Conservation (phyloP, 2,113 vertebrate genomes). For the Turnix velox region DNA sequence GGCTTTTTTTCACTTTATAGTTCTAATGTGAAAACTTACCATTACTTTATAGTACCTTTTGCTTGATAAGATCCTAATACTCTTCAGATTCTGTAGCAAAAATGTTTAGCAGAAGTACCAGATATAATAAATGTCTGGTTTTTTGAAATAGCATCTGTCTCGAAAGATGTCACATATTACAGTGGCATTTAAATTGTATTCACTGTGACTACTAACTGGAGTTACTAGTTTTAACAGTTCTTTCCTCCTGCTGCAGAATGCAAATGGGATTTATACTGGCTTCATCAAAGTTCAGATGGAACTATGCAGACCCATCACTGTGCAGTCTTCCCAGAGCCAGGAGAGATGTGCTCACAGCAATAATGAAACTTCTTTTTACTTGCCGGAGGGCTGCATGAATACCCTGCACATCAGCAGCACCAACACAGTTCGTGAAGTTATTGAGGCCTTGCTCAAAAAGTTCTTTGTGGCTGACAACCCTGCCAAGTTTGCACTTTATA, state of each 20-base stretch:
- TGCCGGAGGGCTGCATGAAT: conserved; percentile 80
- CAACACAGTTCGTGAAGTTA: conserved; percentile 90
- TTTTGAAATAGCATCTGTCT: background rate
- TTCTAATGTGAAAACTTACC: background rate
- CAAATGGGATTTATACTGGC: conserved; percentile 86
- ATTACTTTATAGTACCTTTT: background rate
- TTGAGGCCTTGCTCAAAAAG: conserved; percentile 90
- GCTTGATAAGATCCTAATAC: background rate
- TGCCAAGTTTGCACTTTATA: conserved; percentile 94
- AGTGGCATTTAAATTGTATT: background rate
- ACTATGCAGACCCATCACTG: conserved; percentile 84
- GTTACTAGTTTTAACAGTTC: background rate
- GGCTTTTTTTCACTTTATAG: background rate
- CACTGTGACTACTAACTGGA: background rate
- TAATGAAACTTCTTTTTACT: conserved; percentile 80
- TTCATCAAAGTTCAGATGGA: conserved; percentile 98
- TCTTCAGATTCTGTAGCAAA: background rate
- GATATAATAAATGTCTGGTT: background rate
- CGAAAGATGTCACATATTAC: accelerated
- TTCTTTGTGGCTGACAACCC: conserved; percentile 93
- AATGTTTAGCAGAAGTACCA: background rate
- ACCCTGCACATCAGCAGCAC: conserved; percentile 94
- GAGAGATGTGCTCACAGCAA: conserved; percentile 39
- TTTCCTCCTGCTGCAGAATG: conserved; percentile 69
- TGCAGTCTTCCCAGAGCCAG: conserved; percentile 61